Evolutionary conservation across 2,797 vertebrate species (phyloP), one percentile per base, ranked within the genome.

Genomic region (Acipenser oxyrinchus): DNA sequence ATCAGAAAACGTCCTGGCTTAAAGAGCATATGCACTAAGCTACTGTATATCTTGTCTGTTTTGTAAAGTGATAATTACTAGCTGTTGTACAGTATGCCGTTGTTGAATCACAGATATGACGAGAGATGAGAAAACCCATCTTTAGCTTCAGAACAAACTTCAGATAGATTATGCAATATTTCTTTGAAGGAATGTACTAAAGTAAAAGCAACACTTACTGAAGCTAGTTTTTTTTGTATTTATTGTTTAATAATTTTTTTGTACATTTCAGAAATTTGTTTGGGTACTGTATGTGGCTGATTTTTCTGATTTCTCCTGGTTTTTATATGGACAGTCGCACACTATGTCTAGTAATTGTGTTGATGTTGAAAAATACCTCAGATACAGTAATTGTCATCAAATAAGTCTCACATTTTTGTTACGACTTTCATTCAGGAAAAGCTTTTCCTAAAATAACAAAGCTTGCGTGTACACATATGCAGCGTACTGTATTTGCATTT

Each of bases 351-450:
- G 48, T 51, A 6, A 57, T 58, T 11, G 11, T 58, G 7, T 64
- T 64, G 50, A 49, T 67, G 63, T 67, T 48, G n/a, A 58, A 66
- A 62, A 58, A 63, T 66, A 64, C 66, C 62, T 64, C 60, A 52
- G 51, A n/a, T 50, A 1, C 37, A 37, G 37, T 37, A 1, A 50
- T 52, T 63, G 12, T 63, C 51, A 62, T 48, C 12, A 5, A 37
- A 37, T 37, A 37, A 37, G 37, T 37, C 37, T 37, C 37, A 37
- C 37, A 37, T 37, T 37, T 37, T 37, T 37, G 3, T 4, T 37
- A 37, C 4, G 37, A 37, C 37, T 37, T 37, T 37, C 37, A 37
- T 37, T 37, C 37, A 37, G 4, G 5, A 37, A 37, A 37, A 37
- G 37, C 37, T 37, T 37, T 37, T 37, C 5, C 37, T 37, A 37